Evolutionary conservation across 2,113 vertebrate species (phyloP).

Genomic region (Notechis scutatus): DNA sequence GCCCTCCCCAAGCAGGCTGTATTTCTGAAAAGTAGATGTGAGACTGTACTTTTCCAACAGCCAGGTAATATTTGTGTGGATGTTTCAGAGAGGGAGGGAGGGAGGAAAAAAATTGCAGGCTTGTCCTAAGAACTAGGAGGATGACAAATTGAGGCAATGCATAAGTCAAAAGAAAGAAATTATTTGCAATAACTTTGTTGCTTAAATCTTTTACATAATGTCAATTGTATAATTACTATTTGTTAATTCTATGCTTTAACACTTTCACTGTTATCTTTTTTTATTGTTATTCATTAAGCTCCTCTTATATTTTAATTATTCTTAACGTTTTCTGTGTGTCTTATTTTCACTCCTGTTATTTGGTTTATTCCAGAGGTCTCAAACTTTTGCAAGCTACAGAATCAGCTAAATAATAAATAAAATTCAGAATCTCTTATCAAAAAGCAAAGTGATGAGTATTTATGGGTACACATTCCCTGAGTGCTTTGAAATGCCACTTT

Average conservation of each 20-base stretch:
- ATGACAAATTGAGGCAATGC: neutral
- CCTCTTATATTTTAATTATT: neutral
- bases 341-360: neutral
- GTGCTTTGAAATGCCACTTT: neutral
- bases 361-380: neutral
- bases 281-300: neutral
- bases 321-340: neutral
- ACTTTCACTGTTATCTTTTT: neutral
- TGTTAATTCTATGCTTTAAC: neutral
- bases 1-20: conserved; percentile 29
- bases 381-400: neutral
- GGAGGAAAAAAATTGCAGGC: neutral
- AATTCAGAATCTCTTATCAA: neutral
- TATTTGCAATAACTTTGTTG: neutral
- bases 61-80: no score
- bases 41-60: conserved; percentile 44
- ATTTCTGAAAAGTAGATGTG: conserved; percentile 56
- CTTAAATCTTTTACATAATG: neutral
- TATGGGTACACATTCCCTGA: neutral
- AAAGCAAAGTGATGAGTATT: neutral
- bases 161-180: neutral
- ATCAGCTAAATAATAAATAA: neutral
- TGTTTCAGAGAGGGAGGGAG: neutral
- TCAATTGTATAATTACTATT: neutral
- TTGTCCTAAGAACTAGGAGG: neutral